Percentiles rank a stretch among this genome's conserved stretches.
Conservation (phyloP, 2,888 invertebrate genomes). For the Nemapogon koenigi region DNA sequence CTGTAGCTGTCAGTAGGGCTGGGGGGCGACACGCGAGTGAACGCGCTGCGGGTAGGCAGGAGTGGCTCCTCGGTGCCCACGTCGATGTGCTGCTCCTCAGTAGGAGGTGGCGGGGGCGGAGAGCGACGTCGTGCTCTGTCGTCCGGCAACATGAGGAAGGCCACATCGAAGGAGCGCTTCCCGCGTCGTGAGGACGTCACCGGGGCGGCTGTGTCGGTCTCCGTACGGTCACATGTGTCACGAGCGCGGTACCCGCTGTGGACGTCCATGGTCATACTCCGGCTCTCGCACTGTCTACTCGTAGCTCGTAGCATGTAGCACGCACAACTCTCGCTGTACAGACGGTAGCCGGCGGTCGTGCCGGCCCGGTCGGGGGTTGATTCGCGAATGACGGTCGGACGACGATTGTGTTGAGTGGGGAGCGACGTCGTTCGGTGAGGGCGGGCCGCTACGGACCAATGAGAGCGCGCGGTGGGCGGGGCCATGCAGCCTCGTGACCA, state of each 20-base stretch:
- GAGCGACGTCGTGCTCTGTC: too few species aligned
- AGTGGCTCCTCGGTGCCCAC: conserved; percentile 60
- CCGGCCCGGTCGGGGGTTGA: conserved; percentile 45
- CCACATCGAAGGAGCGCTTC: conserved; percentile 89
- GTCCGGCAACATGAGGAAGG: conserved; percentile 88
- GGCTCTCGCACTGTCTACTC: too few species aligned
- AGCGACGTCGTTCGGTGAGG: conserved; percentile 10
- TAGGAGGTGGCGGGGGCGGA: too few species aligned
- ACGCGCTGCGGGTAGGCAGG: conserved; percentile 76
- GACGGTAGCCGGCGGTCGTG: conserved; percentile 28
- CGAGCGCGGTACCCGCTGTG: conserved; percentile 59
- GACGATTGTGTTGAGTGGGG: too few species aligned
- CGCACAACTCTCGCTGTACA: too few species aligned
- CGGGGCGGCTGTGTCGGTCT: conserved; percentile 58
- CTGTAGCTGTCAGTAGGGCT: conserved; percentile 61
- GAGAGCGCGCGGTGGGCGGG: conserved; percentile 35
- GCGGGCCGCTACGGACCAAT: too few species aligned
- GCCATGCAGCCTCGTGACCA: conserved; percentile 46
- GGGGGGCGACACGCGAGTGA: conserved; percentile 69
- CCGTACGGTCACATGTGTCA: too few species aligned
- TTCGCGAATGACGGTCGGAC: conserved; percentile 52
- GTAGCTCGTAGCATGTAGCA: too few species aligned
- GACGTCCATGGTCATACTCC: conserved; percentile 76
- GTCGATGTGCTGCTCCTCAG: too few species aligned
- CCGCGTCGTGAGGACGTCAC: too few species aligned